These are phyloP conservation scores for Diadema setosum DNA, from an alignment of 35 echinoderm and acorn worm species.

Conservation along the genomic window DNA sequence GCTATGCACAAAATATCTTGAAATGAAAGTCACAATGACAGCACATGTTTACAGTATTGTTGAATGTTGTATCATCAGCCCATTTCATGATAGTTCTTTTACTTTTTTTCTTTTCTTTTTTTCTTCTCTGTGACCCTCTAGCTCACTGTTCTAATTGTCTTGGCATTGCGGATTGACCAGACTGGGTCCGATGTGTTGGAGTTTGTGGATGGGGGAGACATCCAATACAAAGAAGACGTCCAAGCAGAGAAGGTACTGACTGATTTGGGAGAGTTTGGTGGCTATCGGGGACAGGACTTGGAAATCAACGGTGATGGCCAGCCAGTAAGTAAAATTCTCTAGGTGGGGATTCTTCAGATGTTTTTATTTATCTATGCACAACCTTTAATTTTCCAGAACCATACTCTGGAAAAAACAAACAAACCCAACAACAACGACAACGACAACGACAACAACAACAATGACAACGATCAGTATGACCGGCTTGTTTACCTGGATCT, in stretches of 20 bases:
- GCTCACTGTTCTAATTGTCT: constrained; percentile 56
- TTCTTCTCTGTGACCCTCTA: constrained; percentile 1
- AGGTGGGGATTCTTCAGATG: not conserved
- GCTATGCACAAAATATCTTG: no score
- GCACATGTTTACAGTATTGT: no score
- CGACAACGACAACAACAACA: not conserved
- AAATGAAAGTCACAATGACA: no score
- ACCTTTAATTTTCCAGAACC: no score
- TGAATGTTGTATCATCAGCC: not conserved
- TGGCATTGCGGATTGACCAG: constrained; percentile 46
- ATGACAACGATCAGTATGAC: not conserved
- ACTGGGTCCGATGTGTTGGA: constrained; percentile 43
- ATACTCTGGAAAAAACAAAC: no score
- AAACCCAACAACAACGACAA: no score
- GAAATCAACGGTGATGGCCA: not conserved
- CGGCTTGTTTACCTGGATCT: no score
- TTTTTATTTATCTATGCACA: not conserved
- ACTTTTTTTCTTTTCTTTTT: not conserved
- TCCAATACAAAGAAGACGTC: constrained; percentile 17
- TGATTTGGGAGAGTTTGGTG: constrained; percentile 23
- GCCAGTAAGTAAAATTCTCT: constrained; percentile 24
- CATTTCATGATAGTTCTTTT: not conserved
- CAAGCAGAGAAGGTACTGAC: not conserved
- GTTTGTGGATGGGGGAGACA: constrained; percentile 25
- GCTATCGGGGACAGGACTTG: constrained; percentile 29